Conservation (phyloP, 2,888 invertebrate genomes). For the Plebejus anna region DNA sequence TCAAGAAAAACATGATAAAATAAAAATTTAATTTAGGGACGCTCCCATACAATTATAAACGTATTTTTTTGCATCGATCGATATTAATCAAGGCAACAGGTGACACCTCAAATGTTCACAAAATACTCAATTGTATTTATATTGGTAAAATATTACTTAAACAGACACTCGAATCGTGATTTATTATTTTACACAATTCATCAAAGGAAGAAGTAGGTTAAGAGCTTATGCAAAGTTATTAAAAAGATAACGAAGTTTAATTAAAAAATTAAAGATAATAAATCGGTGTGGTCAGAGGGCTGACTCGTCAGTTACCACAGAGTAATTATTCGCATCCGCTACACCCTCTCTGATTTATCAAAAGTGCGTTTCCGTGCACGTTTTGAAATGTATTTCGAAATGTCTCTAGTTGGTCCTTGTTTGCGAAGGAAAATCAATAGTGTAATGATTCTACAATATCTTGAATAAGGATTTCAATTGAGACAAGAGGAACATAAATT, state of each 20-base stretch:
- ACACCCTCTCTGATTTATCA: not conserved
- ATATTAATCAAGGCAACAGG: too few relatives aligned
- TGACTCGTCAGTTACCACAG: slow-evolving; percentile 13
- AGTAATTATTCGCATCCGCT: slow-evolving; percentile 23
- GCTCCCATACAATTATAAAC: too few relatives aligned
- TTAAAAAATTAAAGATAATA: not conserved
- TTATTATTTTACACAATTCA: not conserved
- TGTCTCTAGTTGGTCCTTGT: not conserved
- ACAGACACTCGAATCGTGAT: not conserved
- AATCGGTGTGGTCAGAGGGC: not conserved
- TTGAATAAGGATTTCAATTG: not conserved
- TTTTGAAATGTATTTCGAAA: not conserved
- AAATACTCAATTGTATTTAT: too few relatives aligned
- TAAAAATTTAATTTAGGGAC: too few relatives aligned
- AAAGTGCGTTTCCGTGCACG: slow-evolving; percentile 3
- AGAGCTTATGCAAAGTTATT: not conserved
- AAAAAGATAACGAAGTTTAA: not conserved
- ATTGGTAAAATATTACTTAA: too few relatives aligned
- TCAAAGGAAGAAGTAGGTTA: not conserved
- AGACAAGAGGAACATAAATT: not conserved
- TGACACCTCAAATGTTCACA: too few relatives aligned
- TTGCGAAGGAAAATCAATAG: not conserved
- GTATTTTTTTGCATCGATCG: too few relatives aligned
- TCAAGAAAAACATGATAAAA: too few relatives aligned
- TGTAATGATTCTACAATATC: not conserved